These are phyloP conservation scores for Myopa tessellatipennis DNA, from an alignment of 2,888 invertebrate species.

Conservation along the genomic window DNA sequence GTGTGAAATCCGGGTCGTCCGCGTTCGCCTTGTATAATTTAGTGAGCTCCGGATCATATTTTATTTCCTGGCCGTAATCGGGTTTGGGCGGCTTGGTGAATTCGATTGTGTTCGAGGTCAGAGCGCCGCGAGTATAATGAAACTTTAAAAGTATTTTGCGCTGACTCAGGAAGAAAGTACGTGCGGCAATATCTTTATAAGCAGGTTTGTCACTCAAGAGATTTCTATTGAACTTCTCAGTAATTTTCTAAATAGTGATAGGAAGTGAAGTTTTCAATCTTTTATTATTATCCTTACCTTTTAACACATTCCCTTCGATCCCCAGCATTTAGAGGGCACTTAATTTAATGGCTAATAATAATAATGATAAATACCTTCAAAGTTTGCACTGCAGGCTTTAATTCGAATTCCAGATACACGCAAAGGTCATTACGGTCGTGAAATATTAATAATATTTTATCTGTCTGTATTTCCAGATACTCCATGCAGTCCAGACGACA, in stretches of 20 bases:
- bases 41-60: constrained; percentile 75
- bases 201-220: constrained; percentile 68
- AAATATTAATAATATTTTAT: constrained; percentile 72
- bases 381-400: constrained; percentile 46
- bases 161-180: constrained; percentile 74
- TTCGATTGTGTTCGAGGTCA: constrained; percentile 70
- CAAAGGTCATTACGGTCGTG: constrained; percentile 71
- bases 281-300: too few relatives aligned
- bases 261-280: neutral
- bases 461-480: constrained; percentile 71
- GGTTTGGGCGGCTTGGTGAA: constrained; percentile 78
- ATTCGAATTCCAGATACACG: constrained; percentile 55
- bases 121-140: constrained; percentile 63
- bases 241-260: constrained; percentile 68
- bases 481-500: constrained; percentile 79
- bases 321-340: too few relatives aligned
- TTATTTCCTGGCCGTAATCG: constrained; percentile 77
- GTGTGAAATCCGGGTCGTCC: constrained; percentile 71
- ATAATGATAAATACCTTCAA: constrained; percentile 51
- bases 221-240: constrained; percentile 75
- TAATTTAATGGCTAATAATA: neutral
- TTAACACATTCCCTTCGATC: too few relatives aligned
- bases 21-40: constrained; percentile 77
- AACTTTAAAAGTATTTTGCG: constrained; percentile 68
- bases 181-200: constrained; percentile 74